Evolutionary conservation across 2,888 invertebrate species (phyloP).

Genomic region (Idaea dimidiata): DNA sequence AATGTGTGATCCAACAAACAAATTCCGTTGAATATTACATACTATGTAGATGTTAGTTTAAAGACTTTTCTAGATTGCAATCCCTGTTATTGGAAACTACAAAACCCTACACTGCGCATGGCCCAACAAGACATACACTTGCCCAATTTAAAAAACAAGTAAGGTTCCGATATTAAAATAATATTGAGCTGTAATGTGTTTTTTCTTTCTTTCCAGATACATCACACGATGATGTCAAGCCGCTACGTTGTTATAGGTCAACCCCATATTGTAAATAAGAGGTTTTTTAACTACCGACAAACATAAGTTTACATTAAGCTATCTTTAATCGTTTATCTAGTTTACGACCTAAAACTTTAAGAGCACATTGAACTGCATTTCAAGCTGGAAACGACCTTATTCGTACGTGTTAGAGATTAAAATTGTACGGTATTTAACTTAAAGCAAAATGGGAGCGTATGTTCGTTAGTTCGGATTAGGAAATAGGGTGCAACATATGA

Average conservation of each 20-base stretch:
- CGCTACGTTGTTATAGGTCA: slow-evolving; percentile 36
- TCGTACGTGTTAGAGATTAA: neutral
- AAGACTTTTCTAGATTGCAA: too few species aligned
- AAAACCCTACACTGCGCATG: too few species aligned
- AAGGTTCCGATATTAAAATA: slow-evolving; percentile 5
- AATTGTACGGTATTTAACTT: neutral
- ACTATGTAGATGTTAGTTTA: too few species aligned
- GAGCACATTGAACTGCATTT: slow-evolving; percentile 8
- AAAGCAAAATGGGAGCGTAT: slow-evolving; percentile 13
- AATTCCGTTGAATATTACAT: too few species aligned
- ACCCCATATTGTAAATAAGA: slow-evolving; percentile 55
- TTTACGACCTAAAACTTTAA: neutral
- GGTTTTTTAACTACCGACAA: slow-evolving; percentile 31
- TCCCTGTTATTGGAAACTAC: too few species aligned
- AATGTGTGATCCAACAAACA: too few species aligned
- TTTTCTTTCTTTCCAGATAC: slow-evolving; percentile 52
- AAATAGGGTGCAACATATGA: neutral
- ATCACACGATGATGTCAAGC: slow-evolving; percentile 72
- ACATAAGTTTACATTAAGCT: slow-evolving; percentile 17
- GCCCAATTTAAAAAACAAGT: too few species aligned
- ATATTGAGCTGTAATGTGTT: slow-evolving; percentile 10
- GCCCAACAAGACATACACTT: too few species aligned
- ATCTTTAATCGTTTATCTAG: slow-evolving; percentile 9
- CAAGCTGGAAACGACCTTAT: slow-evolving; percentile 6
- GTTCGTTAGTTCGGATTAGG: slow-evolving; percentile 9